These are phyloP conservation scores for Brachyrhaphis roseni DNA, from an alignment of 2,797 vertebrate genomes.

Conservation along the genomic window DNA sequence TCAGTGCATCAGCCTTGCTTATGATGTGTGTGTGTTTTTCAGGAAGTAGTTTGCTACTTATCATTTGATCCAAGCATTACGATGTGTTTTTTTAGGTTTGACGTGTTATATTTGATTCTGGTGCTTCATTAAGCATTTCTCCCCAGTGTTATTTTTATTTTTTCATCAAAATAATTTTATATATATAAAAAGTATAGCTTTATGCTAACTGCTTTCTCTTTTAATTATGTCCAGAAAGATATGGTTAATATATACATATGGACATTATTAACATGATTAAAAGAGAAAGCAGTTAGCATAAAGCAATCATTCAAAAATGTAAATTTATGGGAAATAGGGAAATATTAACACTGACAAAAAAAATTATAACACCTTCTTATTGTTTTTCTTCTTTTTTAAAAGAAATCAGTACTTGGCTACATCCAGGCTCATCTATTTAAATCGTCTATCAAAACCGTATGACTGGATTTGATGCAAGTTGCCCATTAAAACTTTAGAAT, in stretches of 20 bases:
- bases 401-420: background rate
- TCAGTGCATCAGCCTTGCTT: slow-evolving; percentile 2
- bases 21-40: slow-evolving; percentile 31
- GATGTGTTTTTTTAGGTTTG: slow-evolving; percentile 23
- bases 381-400: background rate
- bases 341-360: background rate
- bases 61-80: slow-evolving; percentile 44
- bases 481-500: background rate
- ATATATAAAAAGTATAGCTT: background rate
- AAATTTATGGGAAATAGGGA: background rate
- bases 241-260: too few species aligned
- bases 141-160: too few species aligned
- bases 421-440: background rate
- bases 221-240: background rate
- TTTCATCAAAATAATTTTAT: background rate
- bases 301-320: background rate
- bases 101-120: slow-evolving; percentile 11
- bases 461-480: background rate
- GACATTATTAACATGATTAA: background rate
- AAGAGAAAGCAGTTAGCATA: background rate
- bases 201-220: background rate
- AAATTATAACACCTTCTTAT: too few species aligned
- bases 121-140: slow-evolving; percentile 9
- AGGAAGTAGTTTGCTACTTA: slow-evolving; percentile 20
- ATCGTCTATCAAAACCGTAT: background rate